Percentiles rank a stretch among this genome's conserved stretches.
These are phyloP conservation scores for Beaufortia kweichowensis DNA, from an alignment of 2,113 vertebrate genomes.

Conservation along the genomic window DNA sequence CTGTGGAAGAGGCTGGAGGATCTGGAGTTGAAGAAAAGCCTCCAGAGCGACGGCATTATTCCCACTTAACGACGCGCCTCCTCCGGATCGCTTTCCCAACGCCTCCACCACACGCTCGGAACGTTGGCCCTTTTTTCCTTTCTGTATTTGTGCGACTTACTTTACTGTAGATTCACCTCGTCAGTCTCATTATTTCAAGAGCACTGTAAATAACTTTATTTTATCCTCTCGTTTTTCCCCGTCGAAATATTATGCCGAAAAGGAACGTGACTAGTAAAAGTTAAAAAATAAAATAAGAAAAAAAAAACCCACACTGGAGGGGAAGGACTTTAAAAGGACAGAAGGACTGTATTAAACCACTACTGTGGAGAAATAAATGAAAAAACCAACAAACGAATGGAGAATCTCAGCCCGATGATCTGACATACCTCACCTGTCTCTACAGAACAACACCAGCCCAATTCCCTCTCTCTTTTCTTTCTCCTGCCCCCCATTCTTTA, in stretches of 20 bases:
- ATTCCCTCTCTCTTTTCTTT: slow-evolving; percentile 37
- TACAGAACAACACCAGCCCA: slow-evolving; percentile 21
- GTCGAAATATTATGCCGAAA: slow-evolving; percentile 78
- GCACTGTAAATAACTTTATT: slow-evolving; percentile 98
- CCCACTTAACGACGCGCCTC: slow-evolving; percentile 88
- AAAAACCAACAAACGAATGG: slow-evolving; percentile 34
- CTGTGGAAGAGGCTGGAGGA: slow-evolving; percentile 99
- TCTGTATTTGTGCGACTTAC: slow-evolving; percentile 94
- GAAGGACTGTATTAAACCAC: slow-evolving; percentile 79
- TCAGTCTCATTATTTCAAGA: slow-evolving; percentile 98
- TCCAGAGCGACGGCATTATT: slow-evolving; percentile 95
- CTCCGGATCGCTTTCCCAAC: slow-evolving; percentile 10
- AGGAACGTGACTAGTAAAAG: slow-evolving; percentile 76
- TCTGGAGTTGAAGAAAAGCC: slow-evolving; percentile 97
- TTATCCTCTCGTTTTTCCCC: slow-evolving; percentile 58
- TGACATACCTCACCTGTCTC: slow-evolving; percentile 19
- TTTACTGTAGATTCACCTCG: slow-evolving; percentile 97
- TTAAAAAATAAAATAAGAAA: slow-evolving; percentile 70
- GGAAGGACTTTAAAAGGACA: slow-evolving; percentile 86
- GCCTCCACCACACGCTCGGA: slow-evolving; percentile 43
- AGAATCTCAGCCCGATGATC: slow-evolving; percentile 6
- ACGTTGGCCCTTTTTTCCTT: slow-evolving; percentile 60
- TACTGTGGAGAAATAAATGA: slow-evolving; percentile 74
- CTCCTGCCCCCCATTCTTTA: slow-evolving; percentile 42
- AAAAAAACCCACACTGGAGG: slow-evolving; percentile 69